These are phyloP conservation scores for Macrophya annulata DNA, from an alignment of 2,888 invertebrate species.

Conservation along the genomic window DNA sequence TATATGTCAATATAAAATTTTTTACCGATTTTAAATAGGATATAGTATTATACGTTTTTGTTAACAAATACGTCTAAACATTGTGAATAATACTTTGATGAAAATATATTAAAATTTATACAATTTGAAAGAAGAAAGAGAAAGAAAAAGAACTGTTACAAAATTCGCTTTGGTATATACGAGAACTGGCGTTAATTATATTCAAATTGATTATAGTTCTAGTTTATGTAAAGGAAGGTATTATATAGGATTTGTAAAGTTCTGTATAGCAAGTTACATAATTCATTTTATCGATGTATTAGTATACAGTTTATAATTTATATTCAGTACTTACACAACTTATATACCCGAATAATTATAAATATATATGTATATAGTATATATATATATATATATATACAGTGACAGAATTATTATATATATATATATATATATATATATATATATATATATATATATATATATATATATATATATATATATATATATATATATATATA, in stretches of 20 bases:
- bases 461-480: no score
- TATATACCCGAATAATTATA: no score
- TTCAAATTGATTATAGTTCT: conserved; percentile 10
- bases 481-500: no score
- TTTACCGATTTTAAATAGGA: background rate
- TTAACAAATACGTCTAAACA: background rate
- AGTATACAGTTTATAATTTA: background rate
- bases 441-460: no score
- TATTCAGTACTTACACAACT: no score
- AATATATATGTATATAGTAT: no score
- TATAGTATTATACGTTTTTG: no score
- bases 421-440: no score
- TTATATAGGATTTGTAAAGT: background rate
- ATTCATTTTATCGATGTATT: conserved; percentile 7
- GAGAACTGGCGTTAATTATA: background rate
- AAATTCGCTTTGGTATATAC: no score
- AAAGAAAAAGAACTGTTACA: no score
- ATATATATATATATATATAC: no score
- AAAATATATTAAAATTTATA: background rate
- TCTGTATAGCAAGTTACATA: background rate
- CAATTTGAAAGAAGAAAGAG: background rate
- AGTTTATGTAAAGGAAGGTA: background rate
- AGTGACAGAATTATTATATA: background rate
- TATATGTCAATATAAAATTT: background rate
- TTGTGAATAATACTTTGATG: background rate